phyloP scores from a whole-genome alignment of 2,888 invertebrate genomes.

The Branchellion lobata region DNA sequence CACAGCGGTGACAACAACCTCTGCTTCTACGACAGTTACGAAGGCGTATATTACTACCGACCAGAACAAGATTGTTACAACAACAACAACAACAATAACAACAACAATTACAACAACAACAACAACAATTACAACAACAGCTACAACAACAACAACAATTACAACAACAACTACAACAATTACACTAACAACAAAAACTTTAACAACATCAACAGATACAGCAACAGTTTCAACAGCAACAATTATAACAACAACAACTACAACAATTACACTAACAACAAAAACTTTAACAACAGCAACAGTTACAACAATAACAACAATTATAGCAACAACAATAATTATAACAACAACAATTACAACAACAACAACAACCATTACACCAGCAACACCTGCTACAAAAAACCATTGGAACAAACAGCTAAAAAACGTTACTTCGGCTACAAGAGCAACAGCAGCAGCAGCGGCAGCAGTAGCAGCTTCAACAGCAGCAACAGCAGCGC shows the following conservation, averaged over 20 bases:
- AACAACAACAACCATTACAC: not conserved
- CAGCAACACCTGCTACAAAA: not conserved
- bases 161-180: not conserved
- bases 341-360: not conserved
- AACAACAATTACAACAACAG: not conserved
- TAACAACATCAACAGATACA: not conserved
- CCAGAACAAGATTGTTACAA: not conserved
- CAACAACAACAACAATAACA: not conserved
- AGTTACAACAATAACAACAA: constrained; percentile 5
- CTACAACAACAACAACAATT: not conserved
- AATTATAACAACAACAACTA: not conserved
- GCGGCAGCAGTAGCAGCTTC: not conserved
- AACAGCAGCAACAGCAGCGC: not conserved
- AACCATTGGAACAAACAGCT: not conserved
- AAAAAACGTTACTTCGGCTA: not conserved
- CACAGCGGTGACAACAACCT: not conserved
- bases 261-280: not conserved
- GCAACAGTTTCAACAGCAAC: not conserved
- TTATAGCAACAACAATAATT: not conserved
- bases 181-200: not conserved
- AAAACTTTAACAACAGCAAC: not conserved
- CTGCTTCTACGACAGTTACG: not conserved
- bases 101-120: constrained; percentile 7
- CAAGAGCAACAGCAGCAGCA: not conserved
- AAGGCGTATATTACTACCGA: not conserved